Conservation (phyloP, 2,888 invertebrate species). For the Orthosia gracilis region DNA sequence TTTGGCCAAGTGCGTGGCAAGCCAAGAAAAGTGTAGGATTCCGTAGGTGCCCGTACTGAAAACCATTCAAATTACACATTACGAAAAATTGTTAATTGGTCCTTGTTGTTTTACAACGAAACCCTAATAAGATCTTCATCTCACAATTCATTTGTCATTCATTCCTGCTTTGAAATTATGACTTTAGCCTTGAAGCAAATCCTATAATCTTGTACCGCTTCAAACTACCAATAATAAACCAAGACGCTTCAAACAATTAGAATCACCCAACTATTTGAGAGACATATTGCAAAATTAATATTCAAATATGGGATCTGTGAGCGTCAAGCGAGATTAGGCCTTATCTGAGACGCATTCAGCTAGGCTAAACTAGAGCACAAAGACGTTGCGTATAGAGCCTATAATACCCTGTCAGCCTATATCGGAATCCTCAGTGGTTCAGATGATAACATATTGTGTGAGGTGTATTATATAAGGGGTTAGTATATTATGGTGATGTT, state of each 20-base stretch:
- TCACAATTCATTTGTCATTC: too few species aligned
- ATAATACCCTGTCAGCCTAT: slow-evolving; percentile 26
- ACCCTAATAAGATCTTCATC: too few species aligned
- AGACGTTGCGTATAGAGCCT: slow-evolving; percentile 12
- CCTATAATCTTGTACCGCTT: neutral
- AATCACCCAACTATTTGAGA: slow-evolving; percentile 15
- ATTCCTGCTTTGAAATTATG: neutral
- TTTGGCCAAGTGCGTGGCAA: too few species aligned
- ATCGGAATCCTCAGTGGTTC: slow-evolving; percentile 20
- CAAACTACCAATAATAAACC: slow-evolving; percentile 8
- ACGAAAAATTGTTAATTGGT: too few species aligned
- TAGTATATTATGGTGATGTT: too few species aligned
- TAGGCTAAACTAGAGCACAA: slow-evolving; percentile 20
- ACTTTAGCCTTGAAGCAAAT: neutral
- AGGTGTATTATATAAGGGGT: neutral
- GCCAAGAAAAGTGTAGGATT: too few species aligned
- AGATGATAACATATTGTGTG: slow-evolving; percentile 34
- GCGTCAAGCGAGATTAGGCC: slow-evolving; percentile 38
- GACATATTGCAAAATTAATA: slow-evolving; percentile 48
- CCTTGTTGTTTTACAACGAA: too few species aligned
- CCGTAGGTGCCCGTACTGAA: too few species aligned
- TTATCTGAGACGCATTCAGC: slow-evolving; percentile 41
- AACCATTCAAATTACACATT: too few species aligned
- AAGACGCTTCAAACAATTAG: slow-evolving; percentile 9
- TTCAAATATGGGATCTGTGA: slow-evolving; percentile 29